Base-by-base conservation (phyloP, 2,113 vertebrate genomes). In the Balaeniceps rex region DNA sequence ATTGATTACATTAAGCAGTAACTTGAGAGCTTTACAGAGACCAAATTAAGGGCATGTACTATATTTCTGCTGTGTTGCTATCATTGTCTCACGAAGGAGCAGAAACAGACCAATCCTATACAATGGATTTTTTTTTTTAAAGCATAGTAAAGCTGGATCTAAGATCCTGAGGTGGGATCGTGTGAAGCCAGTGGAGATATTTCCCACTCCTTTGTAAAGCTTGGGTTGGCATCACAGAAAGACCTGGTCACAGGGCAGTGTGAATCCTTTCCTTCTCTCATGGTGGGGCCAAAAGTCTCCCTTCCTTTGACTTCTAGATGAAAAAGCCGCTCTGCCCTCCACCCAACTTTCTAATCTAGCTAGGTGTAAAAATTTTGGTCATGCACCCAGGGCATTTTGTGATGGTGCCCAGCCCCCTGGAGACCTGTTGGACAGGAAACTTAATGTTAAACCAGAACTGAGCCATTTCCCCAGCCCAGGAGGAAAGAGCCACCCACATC, bases 1-100 rank as follows among this genome's bases (percentile, higher is more conserved):
- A 96, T 95, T 87, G 94, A 95, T 93, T 96, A 90, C 83, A 87
- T 96, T 96, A 98, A 94, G 94, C 82, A 97, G 83, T 93, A 96
- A 95, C 38, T 83, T 2, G 19, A 81, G 82, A 95, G 83, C 88
- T 97, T 97, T 96, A 68, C 77, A 83, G 90, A 69, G 61, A 77
- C 90, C 78, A 97, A 97, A 97, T 94, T 95, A 96, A 96, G 86
- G 97, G 47, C 38, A 66, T 90, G 77, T 68, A 44, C 92, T 90
- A 57, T 95, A 84, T 96, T 94, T 95, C 66, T 97, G 93, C 38
- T 80, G 47, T 63, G 64, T 76, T 94, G 74, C 82, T 82, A 40
- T 92, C 82, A 93, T 18, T 57, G 44, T 58, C 77, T 89, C 58
- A 85, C 6, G 23, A 87, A 83, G 72, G 87, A 89, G 84, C 77